A percentile compares a stretch with the other conserved stretches of the same genome.
Evolutionary conservation across 2,888 invertebrate species (phyloP).

Genomic region (Masnerella sp.): DNA sequence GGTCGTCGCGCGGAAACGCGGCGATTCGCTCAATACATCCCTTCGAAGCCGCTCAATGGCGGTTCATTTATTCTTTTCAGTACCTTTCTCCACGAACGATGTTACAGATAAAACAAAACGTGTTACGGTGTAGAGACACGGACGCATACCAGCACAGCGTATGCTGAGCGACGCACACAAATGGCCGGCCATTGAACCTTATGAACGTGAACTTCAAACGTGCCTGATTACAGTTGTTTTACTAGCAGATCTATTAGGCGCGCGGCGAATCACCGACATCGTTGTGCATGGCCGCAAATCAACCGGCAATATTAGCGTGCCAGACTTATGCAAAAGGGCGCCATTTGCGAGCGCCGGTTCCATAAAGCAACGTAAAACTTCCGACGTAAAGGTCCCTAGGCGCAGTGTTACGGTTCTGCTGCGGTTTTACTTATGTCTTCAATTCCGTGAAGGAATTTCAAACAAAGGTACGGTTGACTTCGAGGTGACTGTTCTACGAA

Average conservation of each 20-base stretch:
- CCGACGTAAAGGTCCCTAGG: neutral
- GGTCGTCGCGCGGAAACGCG: conserved; percentile 17
- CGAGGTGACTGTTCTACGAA: no score
- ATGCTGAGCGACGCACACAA: conserved; percentile 36
- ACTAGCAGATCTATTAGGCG: conserved; percentile 49
- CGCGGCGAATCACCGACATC: conserved; percentile 27
- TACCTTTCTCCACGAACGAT: conserved; percentile 35
- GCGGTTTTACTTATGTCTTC: no score
- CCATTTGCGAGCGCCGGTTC: conserved; percentile 9
- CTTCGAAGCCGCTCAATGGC: conserved; percentile 22
- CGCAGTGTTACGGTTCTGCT: conserved; percentile 7
- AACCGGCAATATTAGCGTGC: conserved; percentile 11
- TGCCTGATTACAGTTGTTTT: conserved; percentile 50
- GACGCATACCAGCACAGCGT: neutral
- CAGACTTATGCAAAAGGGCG: conserved; percentile 36
- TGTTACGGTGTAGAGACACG: conserved; percentile 17
- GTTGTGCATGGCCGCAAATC: conserved; percentile 39
- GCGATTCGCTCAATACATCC: conserved; percentile 7
- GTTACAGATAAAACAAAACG: conserved; percentile 39
- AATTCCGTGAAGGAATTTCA: no score
- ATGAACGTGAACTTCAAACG: conserved; percentile 60
- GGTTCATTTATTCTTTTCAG: conserved; percentile 35
- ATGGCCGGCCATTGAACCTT: conserved; percentile 57
- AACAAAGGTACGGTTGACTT: no score
- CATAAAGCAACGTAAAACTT: no score